Evolutionary conservation across 2,888 invertebrate species (phyloP).

Genomic region (Brachycybe producta): DNA sequence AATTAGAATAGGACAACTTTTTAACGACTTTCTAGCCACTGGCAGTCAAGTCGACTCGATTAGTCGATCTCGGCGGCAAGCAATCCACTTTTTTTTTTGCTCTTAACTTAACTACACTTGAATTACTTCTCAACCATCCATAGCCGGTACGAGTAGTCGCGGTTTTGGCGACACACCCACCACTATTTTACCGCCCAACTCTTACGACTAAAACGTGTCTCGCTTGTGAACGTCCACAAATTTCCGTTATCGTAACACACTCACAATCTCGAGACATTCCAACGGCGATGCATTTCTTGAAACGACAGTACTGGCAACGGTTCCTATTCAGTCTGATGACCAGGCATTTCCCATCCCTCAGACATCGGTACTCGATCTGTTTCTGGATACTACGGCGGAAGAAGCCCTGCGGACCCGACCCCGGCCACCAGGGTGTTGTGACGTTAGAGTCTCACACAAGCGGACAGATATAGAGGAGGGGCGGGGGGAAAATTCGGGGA

Average conservation of each 20-base stretch:
- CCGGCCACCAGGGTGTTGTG: constrained; percentile 14
- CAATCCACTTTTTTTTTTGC: too few relatives aligned
- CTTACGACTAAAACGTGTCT: constrained; percentile 17
- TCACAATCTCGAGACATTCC: constrained; percentile 96
- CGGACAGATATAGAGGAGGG: not conserved
- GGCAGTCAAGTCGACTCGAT: too few relatives aligned
- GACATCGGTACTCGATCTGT: constrained; percentile 88
- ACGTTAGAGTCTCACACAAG: constrained; percentile 18
- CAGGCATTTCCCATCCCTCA: constrained; percentile 84
- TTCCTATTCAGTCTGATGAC: constrained; percentile 87
- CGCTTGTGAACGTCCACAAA: too few relatives aligned
- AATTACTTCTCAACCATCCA: too few relatives aligned
- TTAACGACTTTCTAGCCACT: too few relatives aligned
- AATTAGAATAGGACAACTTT: too few relatives aligned
- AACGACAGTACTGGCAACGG: constrained; percentile 90
- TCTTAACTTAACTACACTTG: too few relatives aligned
- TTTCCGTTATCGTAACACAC: constrained; percentile 38
- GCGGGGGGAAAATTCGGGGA: not conserved
- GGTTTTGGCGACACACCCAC: not conserved
- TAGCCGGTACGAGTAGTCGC: too few relatives aligned
- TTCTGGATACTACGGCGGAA: constrained; percentile 91
- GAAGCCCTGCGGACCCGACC: constrained; percentile 58
- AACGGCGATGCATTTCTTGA: constrained; percentile 89
- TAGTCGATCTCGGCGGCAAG: too few relatives aligned
- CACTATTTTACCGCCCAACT: not conserved